Conservation (phyloP, 2,888 invertebrate genomes). For the Eupithecia subumbrata region DNA sequence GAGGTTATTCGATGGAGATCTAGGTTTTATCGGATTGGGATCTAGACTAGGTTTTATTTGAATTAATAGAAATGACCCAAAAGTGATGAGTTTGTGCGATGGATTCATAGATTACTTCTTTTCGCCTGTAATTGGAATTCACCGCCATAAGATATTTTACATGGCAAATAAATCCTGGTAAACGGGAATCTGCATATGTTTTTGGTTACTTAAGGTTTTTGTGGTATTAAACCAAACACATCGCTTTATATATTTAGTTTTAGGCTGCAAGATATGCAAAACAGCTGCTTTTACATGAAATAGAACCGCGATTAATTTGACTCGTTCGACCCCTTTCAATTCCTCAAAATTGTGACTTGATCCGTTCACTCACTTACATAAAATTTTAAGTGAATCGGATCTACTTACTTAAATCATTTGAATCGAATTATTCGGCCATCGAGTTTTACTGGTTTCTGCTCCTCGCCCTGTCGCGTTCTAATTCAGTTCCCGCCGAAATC, state of each 20-base stretch:
- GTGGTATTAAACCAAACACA: not conserved
- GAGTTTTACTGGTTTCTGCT: slow-evolving; percentile 7
- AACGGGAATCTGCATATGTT: not conserved
- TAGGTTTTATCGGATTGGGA: not conserved
- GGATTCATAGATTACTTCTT: not conserved
- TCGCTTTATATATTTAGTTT: not conserved
- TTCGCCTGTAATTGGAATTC: not conserved
- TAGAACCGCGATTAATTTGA: not conserved
- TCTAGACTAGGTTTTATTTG: no score
- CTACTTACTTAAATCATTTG: not conserved
- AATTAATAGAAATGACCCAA: not conserved
- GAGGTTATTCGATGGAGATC: not conserved
- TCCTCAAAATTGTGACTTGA: not conserved
- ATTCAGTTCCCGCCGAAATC: slow-evolving; percentile 31
- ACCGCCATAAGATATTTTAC: not conserved
- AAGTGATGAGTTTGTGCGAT: not conserved
- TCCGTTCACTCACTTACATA: not conserved
- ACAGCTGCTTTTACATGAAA: not conserved
- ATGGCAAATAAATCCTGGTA: not conserved
- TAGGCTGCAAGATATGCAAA: not conserved
- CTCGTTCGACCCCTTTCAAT: not conserved
- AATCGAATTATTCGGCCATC: slow-evolving; percentile 11
- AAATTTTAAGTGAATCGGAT: not conserved
- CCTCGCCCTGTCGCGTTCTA: slow-evolving; percentile 5
- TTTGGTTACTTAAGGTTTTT: not conserved